Evolutionary conservation across 23 tunicate genomes (phyloP).

Genomic region (Trididemnum nubilum): DNA sequence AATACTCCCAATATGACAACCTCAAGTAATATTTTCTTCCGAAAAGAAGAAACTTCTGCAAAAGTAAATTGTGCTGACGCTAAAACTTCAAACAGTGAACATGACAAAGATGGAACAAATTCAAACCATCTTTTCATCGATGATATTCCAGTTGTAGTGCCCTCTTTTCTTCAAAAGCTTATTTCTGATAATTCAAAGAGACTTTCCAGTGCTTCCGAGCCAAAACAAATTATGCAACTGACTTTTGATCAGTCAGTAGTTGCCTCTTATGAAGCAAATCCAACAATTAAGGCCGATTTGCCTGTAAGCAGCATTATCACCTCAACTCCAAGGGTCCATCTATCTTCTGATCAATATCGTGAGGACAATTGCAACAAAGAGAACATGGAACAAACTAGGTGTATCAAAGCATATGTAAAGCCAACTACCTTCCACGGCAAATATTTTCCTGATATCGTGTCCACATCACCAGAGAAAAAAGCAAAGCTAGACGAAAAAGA

Average conservation of each 20-base stretch:
- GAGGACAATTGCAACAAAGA: background rate
- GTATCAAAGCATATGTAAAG: no score
- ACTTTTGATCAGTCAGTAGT: background rate
- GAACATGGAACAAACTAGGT: background rate
- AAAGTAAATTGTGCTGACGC: background rate
- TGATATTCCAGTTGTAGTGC: conserved; percentile 7
- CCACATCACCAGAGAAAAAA: background rate
- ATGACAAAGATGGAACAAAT: background rate
- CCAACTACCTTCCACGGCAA: no score
- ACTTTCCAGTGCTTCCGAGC: background rate
- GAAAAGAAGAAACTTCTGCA: background rate
- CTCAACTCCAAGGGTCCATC: background rate
- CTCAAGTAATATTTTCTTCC: background rate
- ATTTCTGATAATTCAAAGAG: background rate
- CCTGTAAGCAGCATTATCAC: background rate
- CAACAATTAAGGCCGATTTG: background rate
- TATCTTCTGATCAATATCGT: background rate
- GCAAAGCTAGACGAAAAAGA: background rate
- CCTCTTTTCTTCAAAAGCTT: conserved; percentile 2
- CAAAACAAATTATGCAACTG: background rate
- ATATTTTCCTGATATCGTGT: background rate
- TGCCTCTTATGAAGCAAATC: background rate
- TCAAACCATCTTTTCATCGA: background rate
- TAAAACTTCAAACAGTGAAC: background rate
- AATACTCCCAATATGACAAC: background rate